phyloP scores from a whole-genome alignment of 2,888 invertebrate species.

The Oegoconia quadripuncta region DNA sequence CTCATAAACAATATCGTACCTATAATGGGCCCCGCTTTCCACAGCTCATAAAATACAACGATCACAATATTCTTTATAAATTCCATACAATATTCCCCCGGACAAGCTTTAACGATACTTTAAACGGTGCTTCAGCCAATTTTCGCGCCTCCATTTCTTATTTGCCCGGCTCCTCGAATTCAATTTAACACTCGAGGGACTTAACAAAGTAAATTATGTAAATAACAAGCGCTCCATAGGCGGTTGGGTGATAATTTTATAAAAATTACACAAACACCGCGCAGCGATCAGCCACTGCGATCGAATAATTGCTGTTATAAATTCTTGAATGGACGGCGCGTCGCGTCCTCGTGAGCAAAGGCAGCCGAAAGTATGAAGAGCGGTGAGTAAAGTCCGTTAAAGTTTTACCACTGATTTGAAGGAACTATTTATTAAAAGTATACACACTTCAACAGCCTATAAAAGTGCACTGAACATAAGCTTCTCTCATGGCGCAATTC shows the following conservation, averaged over 20 bases:
- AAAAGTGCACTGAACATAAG: too few species aligned
- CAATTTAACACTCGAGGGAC: constrained; percentile 74
- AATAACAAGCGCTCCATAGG: constrained; percentile 57
- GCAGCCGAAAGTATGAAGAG: too few species aligned
- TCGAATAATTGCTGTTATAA: constrained; percentile 55
- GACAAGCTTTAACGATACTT: constrained; percentile 72
- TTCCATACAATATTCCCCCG: constrained; percentile 38
- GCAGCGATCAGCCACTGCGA: constrained; percentile 47
- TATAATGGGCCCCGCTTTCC: constrained; percentile 50
- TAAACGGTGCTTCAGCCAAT: constrained; percentile 67
- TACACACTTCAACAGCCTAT: too few species aligned
- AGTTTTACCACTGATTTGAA: too few species aligned
- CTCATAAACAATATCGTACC: constrained; percentile 37
- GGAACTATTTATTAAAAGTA: too few species aligned
- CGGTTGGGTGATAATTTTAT: constrained; percentile 54
- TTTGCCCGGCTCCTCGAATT: constrained; percentile 70
- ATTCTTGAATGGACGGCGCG: constrained; percentile 25
- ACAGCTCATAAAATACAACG: constrained; percentile 57
- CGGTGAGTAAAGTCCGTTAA: too few species aligned
- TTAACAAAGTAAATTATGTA: constrained; percentile 64
- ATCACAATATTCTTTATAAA: constrained; percentile 74
- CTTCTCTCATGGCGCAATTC: too few species aligned
- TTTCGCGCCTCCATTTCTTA: constrained; percentile 72
- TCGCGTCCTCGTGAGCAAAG: too few species aligned
- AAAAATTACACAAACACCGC: constrained; percentile 55